Conservation (phyloP, 1,140 invertebrate genomes). For the Gonioctena quinquepunctata region DNA sequence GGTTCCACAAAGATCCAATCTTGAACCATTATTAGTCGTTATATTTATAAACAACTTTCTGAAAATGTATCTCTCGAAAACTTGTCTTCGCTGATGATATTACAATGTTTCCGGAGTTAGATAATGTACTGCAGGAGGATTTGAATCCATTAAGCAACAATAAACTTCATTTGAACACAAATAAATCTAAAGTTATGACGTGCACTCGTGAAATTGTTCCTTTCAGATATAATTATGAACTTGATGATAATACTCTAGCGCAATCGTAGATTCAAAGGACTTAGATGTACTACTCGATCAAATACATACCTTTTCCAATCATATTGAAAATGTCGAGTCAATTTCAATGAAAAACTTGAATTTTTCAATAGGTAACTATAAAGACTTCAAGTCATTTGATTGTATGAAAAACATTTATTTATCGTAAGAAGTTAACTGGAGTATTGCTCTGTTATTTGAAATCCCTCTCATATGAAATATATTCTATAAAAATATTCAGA, state of each 20-base stretch:
- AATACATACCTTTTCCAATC: not conserved
- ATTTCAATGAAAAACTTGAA: not conserved
- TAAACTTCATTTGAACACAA: not conserved
- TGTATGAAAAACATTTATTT: too few species aligned
- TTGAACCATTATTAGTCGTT: not conserved
- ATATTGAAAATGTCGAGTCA: not conserved
- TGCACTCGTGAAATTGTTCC: not conserved
- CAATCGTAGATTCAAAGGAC: not conserved
- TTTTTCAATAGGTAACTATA: not conserved
- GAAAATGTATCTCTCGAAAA: not conserved
- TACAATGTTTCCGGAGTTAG: too few species aligned
- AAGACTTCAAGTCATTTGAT: too few species aligned
- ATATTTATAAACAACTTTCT: not conserved
- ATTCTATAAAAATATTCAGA: too few species aligned
- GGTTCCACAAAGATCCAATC: not conserved
- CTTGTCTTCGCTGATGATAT: not conserved
- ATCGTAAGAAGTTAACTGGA: too few species aligned
- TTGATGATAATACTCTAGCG: not conserved
- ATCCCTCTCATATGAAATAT: too few species aligned
- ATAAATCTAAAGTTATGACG: conserved; percentile 13
- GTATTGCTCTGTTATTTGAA: too few species aligned
- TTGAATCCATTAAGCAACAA: not conserved
- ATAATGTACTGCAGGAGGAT: not conserved
- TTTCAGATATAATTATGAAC: not conserved
- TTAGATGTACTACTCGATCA: not conserved